Base-by-base conservation (phyloP, 2,797 vertebrate species). In the Euphonia xanthogaster region DNA sequence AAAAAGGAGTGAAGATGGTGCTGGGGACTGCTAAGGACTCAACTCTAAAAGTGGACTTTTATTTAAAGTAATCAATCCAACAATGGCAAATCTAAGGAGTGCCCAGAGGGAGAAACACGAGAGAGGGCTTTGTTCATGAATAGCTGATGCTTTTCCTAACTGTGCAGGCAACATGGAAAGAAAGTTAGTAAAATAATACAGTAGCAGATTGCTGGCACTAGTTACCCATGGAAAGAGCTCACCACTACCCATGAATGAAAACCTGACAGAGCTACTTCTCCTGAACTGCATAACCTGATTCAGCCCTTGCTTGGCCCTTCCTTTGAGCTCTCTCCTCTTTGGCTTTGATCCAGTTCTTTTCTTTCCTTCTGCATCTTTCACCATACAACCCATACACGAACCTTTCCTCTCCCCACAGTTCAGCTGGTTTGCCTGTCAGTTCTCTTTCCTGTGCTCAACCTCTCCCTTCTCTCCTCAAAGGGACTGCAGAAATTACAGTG, bases 21-120 rank as follows among this genome's bases (percentile, higher is more conserved):
- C n/a, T 23, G 18, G 39, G 47, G 65, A 92, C 81, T 89, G 74
- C 44, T 50, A 80, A 93, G 47, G 90, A 76, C 91, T 79, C 72
- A 33, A 21, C 57, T 71, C 93, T 87, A 80, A 75, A 93, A 93
- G 81, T 40, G 35, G 81, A 66, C 42, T n/a, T 74, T 89, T 94
- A 91, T 95, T 92, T 92, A 82, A 89, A 92, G 93, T 53, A 85
- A 93, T 86, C 79, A 57, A 8, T 71, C 60, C 86, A 93, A 82
- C 81, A 95, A 63, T 5, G 77, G 86, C n/a, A 87, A 87, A 92
- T 54, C 47, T 77, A 65, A 89, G 75, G 87, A 90, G 75, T 35
- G 75, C 53, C 67, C 27, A 54, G 66, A 63, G 80, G 18, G 65
- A 55, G 60, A 90, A 93, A 71, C 35, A 2, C 3, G 45, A 84